phyloP scores from a whole-genome alignment of 2,888 invertebrate species.

The Nezara viridula region DNA sequence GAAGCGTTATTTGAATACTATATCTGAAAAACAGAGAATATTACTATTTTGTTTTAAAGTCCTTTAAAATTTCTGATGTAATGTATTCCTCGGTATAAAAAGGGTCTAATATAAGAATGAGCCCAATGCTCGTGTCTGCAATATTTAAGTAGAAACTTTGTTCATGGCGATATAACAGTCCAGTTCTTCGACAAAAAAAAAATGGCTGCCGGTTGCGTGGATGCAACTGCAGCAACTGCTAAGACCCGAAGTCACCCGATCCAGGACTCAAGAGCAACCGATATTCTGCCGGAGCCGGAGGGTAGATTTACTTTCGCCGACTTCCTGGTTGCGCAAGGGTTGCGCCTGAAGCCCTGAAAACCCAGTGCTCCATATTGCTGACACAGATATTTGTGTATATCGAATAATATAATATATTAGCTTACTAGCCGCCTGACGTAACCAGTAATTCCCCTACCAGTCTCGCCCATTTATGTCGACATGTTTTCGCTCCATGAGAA shows the following conservation, averaged over 20 bases:
- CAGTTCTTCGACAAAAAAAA: not conserved
- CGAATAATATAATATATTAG: slow-evolving; percentile 51
- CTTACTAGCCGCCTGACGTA: slow-evolving; percentile 32
- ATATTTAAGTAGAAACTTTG: not conserved
- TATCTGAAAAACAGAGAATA: too few relatives aligned
- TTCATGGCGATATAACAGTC: not conserved
- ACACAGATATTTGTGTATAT: slow-evolving; percentile 46
- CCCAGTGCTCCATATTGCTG: slow-evolving; percentile 38
- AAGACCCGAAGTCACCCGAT: slow-evolving; percentile 35
- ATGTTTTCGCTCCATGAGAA: slow-evolving; percentile 35
- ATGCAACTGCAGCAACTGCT: not conserved
- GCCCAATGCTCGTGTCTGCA: not conserved
- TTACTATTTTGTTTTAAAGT: too few relatives aligned
- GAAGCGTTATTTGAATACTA: too few relatives aligned
- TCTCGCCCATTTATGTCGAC: slow-evolving; percentile 46
- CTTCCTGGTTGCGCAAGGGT: slow-evolving; percentile 46
- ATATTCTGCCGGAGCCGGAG: slow-evolving; percentile 10
- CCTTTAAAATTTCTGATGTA: too few relatives aligned
- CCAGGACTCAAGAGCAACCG: not conserved
- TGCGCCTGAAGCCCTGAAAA: slow-evolving; percentile 44
- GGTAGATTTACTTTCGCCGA: slow-evolving; percentile 44
- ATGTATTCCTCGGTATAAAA: too few relatives aligned
- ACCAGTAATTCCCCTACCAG: slow-evolving; percentile 47
- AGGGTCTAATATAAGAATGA: not conserved
- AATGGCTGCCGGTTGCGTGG: not conserved